Conservation (phyloP, 2,797 vertebrate genomes). For the Enteromius anoplus region DNA sequence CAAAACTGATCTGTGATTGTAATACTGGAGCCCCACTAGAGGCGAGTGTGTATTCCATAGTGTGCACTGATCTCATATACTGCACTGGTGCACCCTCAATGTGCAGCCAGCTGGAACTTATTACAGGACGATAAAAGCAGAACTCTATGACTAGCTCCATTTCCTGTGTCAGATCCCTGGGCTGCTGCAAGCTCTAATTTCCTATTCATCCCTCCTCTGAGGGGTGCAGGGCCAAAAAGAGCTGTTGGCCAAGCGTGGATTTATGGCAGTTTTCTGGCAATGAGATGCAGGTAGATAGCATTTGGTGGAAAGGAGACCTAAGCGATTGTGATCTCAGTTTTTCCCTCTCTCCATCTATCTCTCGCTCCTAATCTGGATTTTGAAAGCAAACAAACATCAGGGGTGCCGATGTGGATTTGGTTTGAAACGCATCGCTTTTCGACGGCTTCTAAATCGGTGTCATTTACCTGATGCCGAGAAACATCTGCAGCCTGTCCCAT, state of each 20-base stretch:
- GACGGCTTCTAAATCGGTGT: conserved; percentile 11
- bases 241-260: conserved; percentile 38
- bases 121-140: conserved; percentile 59
- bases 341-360: conserved; percentile 17
- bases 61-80: conserved; percentile 27
- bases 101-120: conserved; percentile 60
- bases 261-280: conserved; percentile 51
- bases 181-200: conserved; percentile 51
- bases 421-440: neutral
- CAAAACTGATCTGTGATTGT: conserved; percentile 1
- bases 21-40: neutral
- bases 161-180: conserved; percentile 51
- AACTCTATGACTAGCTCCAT: conserved; percentile 51
- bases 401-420: neutral
- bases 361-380: conserved; percentile 38
- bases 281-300: conserved; percentile 29
- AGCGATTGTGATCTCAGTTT: conserved; percentile 19
- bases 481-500: conserved; percentile 58
- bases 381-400: conserved; percentile 16
- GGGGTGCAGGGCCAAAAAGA: conserved; percentile 34
- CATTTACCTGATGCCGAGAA: conserved; percentile 53
- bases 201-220: conserved; percentile 42
- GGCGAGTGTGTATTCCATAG: conserved; percentile 19
- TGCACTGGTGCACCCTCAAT: conserved; percentile 29
- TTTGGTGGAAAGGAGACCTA: conserved; percentile 34